These are phyloP conservation scores for Corythoichthys haematopterus DNA, from an alignment of 2,113 vertebrate species.

Conservation along the genomic window DNA sequence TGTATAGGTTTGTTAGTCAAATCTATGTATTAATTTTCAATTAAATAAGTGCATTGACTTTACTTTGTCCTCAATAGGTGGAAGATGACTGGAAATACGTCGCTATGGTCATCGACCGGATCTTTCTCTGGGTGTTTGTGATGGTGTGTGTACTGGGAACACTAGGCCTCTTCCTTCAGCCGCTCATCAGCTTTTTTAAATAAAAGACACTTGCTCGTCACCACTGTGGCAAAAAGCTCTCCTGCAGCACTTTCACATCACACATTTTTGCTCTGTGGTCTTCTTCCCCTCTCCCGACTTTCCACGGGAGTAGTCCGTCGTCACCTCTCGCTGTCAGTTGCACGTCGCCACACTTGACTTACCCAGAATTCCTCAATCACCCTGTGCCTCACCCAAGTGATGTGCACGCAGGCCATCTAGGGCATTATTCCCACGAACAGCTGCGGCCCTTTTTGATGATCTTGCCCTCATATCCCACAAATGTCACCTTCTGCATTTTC, in stretches of 20 bases:
- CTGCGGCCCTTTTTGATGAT: not conserved
- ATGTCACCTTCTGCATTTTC: conserved; percentile 5
- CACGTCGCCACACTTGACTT: conserved; percentile 29
- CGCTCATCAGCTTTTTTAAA: conserved; percentile 68
- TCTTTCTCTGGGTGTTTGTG: conserved; percentile 92
- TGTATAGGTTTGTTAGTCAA: no score
- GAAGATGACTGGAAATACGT: conserved; percentile 92
- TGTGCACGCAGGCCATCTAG: not conserved
- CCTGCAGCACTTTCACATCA: conserved; percentile 25
- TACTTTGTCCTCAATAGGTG: conserved; percentile 69
- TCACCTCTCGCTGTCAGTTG: conserved; percentile 24
- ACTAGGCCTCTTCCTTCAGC: conserved; percentile 84
- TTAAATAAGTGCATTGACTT: not conserved
- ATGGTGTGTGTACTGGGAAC: conserved; percentile 87
- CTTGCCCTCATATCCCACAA: not conserved
- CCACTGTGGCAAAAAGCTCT: conserved; percentile 31
- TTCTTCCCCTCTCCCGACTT: conserved; percentile 22
- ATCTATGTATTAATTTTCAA: not conserved
- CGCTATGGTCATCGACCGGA: conserved; percentile 93
- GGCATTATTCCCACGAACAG: not conserved
- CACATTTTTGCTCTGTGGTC: conserved; percentile 6
- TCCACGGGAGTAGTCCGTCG: conserved; percentile 22
- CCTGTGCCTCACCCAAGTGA: conserved; percentile 4
- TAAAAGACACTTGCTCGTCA: conserved; percentile 25
- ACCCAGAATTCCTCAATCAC: conserved; percentile 18